These are phyloP conservation scores for Barnardius zonarius DNA, from an alignment of 2,113 vertebrate genomes.

Conservation along the genomic window DNA sequence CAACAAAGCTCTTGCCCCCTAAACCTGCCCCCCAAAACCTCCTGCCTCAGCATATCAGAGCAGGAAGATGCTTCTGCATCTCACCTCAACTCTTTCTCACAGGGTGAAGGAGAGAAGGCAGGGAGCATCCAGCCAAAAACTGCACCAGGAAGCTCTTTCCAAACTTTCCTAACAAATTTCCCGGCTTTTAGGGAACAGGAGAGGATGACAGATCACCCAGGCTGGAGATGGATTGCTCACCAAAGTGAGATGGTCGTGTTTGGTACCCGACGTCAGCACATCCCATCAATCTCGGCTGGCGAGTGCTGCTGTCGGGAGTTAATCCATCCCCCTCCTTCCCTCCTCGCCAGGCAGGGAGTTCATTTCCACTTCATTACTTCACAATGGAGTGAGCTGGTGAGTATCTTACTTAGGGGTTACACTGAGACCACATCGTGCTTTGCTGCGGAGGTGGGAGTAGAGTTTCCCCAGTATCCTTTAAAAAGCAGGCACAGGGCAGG, in stretches of 20 bases:
- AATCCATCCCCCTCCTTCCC: not conserved
- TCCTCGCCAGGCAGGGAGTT: conserved; percentile 23
- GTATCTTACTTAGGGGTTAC: conserved; percentile 21
- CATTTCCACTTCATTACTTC: conserved; percentile 72
- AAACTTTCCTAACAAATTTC: conserved; percentile 13
- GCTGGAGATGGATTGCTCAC: conserved; percentile 63
- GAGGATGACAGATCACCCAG: conserved; percentile 60
- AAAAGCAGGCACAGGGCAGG: not conserved
- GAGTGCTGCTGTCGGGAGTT: conserved; percentile 7
- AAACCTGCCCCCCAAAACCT: not conserved
- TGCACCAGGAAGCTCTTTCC: not conserved
- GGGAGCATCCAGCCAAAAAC: rapidly evolving
- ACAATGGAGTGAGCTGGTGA: not conserved
- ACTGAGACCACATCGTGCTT: not conserved
- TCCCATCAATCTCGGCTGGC: conserved; percentile 60
- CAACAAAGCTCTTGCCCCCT: rapidly evolving
- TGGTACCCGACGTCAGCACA: conserved; percentile 58
- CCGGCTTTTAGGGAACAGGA: not conserved
- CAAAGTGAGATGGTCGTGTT: conserved; percentile 63
- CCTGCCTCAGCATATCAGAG: not conserved
- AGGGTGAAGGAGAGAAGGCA: not conserved
- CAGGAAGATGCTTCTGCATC: not conserved
- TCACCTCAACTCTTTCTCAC: rapidly evolving
- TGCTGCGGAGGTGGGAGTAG: not conserved
- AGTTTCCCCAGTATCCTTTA: not conserved